Conservation (phyloP, 2,113 vertebrate genomes). For the Pseudonaja textilis region DNA sequence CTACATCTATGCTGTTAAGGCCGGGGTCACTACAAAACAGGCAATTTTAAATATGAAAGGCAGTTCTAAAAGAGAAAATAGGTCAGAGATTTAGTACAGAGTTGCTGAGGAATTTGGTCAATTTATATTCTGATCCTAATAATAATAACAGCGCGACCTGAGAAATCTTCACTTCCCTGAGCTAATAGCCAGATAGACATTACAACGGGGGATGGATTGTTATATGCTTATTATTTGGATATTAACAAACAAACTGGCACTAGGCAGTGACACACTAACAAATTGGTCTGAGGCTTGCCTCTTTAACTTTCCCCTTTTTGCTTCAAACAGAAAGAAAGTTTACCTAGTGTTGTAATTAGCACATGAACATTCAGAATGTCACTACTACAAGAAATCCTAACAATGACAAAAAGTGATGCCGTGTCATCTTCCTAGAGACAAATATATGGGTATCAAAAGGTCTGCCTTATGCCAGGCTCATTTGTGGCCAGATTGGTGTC, state of each 20-base stretch:
- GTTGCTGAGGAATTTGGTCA: background rate
- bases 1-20: background rate
- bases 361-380: background rate
- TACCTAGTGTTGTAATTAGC: background rate
- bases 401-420: background rate
- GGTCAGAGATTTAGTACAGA: background rate
- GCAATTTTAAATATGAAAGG: background rate
- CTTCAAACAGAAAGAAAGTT: background rate
- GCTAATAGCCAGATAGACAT: background rate
- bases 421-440: background rate
- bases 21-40: background rate
- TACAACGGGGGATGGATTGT: background rate
- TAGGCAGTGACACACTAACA: background rate
- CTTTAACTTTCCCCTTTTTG: background rate
- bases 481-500: background rate
- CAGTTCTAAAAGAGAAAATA: background rate
- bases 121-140: background rate
- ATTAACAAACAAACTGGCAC: background rate
- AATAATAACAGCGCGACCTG: background rate
- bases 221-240: background rate
- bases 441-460: background rate
- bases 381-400: background rate
- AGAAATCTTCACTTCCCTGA: background rate
- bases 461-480: background rate
- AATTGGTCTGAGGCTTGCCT: background rate